Evolutionary conservation across 2,113 vertebrate species (phyloP).

Genomic region (Gadus chalcogrammus): DNA sequence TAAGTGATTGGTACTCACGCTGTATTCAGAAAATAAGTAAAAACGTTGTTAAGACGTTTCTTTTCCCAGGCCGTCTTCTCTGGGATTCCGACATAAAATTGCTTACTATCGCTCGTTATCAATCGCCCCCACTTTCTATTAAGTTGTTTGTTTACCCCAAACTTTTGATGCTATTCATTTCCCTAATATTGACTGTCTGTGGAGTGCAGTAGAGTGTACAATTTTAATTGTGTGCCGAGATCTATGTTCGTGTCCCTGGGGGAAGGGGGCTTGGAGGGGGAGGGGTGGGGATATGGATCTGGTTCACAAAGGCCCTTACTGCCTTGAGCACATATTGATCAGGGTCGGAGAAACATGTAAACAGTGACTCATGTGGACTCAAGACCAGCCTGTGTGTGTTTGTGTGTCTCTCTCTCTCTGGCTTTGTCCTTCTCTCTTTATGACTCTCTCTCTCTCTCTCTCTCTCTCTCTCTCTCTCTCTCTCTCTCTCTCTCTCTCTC

Average conservation of each 20-base stretch:
- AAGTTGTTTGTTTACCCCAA: slow-evolving; percentile 10
- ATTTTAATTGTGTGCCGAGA: slow-evolving; percentile 68
- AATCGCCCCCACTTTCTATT: too few relatives aligned
- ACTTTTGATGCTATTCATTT: slow-evolving; percentile 48
- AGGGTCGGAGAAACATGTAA: slow-evolving; percentile 37
- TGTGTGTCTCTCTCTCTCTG: slow-evolving; percentile 1
- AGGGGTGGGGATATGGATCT: slow-evolving; percentile 54
- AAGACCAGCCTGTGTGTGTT: slow-evolving; percentile 8
- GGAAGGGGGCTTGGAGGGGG: background rate
- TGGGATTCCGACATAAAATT: too few relatives aligned
- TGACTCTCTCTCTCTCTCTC: too few relatives aligned
- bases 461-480: too few relatives aligned
- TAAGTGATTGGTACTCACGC: too few relatives aligned
- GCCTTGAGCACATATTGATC: slow-evolving; percentile 59
- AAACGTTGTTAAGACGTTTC: too few relatives aligned
- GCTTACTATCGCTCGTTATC: too few relatives aligned
- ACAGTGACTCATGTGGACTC: slow-evolving; percentile 39
- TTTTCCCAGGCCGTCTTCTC: too few relatives aligned
- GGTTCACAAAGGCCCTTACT: slow-evolving; percentile 50
- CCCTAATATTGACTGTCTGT: slow-evolving; percentile 55
- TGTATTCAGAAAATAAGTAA: too few relatives aligned
- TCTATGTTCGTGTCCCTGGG: slow-evolving; percentile 31
- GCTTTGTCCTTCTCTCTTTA: too few relatives aligned
- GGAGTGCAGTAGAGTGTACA: slow-evolving; percentile 57
- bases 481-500: too few relatives aligned